A percentile compares a stretch with the other conserved stretches of the same genome.
Evolutionary conservation across 2,797 vertebrate genomes (phyloP).

Genomic region (Lepilemur septentrionalis): DNA sequence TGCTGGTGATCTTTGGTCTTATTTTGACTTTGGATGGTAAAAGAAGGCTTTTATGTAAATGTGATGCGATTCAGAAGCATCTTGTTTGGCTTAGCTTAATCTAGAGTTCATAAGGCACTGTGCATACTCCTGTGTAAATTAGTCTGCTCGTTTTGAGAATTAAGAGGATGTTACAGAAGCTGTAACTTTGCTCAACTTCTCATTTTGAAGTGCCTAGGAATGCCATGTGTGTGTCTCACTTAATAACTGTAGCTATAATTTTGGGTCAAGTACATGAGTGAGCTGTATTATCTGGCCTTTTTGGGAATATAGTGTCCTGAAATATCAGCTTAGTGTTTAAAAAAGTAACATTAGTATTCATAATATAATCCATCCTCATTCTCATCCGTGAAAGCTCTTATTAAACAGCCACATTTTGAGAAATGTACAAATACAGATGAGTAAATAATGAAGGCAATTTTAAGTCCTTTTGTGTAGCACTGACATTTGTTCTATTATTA

Average conservation of each 20-base stretch:
- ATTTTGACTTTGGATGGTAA: background rate
- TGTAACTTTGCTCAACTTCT: background rate
- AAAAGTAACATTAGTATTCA: background rate
- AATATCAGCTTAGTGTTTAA: background rate
- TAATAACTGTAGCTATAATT: background rate
- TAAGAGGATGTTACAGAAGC: background rate
- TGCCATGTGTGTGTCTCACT: background rate
- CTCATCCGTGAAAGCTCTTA: background rate
- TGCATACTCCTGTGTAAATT: background rate
- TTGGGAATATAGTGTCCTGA: background rate
- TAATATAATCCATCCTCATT: background rate
- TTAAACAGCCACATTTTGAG: slow-evolving; percentile 1
- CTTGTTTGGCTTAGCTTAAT: background rate
- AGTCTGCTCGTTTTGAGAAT: background rate
- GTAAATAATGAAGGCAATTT: slow-evolving; percentile 30
- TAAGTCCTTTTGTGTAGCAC: background rate
- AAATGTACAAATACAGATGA: slow-evolving; percentile 1
- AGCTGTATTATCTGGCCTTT: background rate
- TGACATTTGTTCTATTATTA: slow-evolving; percentile 62
- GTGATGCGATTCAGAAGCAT: background rate
- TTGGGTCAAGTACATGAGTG: background rate
- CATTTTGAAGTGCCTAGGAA: background rate
- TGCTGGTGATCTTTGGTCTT: background rate
- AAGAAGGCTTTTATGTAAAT: background rate
- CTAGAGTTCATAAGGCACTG: background rate